Base-by-base conservation (phyloP, 2,797 vertebrate genomes). In the Sylvia borin region DNA sequence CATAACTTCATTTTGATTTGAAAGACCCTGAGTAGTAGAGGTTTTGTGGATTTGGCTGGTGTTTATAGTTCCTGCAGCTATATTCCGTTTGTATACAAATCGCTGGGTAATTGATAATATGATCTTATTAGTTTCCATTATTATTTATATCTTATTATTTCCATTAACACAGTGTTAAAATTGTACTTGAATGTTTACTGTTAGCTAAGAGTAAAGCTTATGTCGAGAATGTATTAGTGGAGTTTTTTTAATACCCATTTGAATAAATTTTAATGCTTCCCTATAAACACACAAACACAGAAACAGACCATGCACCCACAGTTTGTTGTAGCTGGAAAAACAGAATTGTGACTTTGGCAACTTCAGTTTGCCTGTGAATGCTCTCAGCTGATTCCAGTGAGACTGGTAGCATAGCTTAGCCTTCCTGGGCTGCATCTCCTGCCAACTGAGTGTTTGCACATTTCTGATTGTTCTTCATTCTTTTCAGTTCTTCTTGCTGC, bases 71-170 rank as follows among this genome's bases (percentile, higher is more conserved):
- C 53, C 36, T 90, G 54, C 50, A 88, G 82, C 61, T 90, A 16
- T 91, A 45, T 71, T 79, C 75, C 80, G 24, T 77, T 83, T 77
- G 29, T 84, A 21, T 90, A 83, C 32, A 79, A 79, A 90, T 65
- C 72, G 20, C 58, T 40, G 22, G 16, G 27, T 71, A 89, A 83
- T 93, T 81, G 93, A 36, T 83, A 73, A 66, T 27, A 25, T 45
- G 32, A 71, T 78, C 26, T 88, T 57, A 81, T 86, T 85, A 64
- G 24, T 92, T 93, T 92, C 50, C 22, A 60, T 87, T 87, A 13
- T 34, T n/a, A n/a, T n/a, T n/a, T n/a, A n/a, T n/a, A n/a, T n/a
- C n/a, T n/a, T n/a, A n/a, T n/a, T n/a, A n/a, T n/a, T n/a, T n/a
- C n/a, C n/a, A 45, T 40, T 11, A 53, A 73, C 22, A 40, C 22